Conservation (phyloP, 2,113 vertebrate species). For the cattle (Bos taurus) region ARS-UCD2.0 NC_037332.1:107536501-107537000, state of each 20-base stretch:
- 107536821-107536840: neutral
- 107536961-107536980: neutral
- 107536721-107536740: neutral
- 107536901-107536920: neutral
- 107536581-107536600: neutral
- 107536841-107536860: neutral
- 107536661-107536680: neutral
- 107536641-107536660: neutral
- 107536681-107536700: neutral
- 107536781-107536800: neutral
- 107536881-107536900: neutral
- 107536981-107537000: neutral
- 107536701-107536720: neutral
- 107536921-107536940: neutral
- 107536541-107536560: neutral
- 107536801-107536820: neutral
- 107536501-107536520: neutral
- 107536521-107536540: neutral
- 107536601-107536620: neutral
- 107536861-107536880: neutral
- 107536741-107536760: neutral
- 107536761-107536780: neutral
- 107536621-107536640: neutral
- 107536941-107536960: neutral
- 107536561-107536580: neutral